Base-by-base conservation (phyloP, 2,113 vertebrate genomes). In the Aythya baeri region DNA sequence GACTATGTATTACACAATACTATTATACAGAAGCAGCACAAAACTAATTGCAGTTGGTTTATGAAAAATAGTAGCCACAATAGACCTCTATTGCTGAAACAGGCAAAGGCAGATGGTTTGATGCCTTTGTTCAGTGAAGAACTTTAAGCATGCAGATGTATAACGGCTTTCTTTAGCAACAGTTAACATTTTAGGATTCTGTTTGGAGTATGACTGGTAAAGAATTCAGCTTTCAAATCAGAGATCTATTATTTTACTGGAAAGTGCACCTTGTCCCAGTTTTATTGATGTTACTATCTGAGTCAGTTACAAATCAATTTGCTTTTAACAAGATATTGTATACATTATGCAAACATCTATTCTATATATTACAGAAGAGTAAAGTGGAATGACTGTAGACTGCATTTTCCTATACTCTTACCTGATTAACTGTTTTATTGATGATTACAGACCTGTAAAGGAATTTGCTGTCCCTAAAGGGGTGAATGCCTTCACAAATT, bases 401-500 rank as follows among this genome's bases (percentile, higher is more conserved):
- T 61, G 3, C 57, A 13, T 77, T 94, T 92, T 84, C 52, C 7
- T 6, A n/a, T 46, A 38, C 71, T 93, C 61, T 73, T 75, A 81
- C 12, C 52, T 58, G 3, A 82, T 79, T 70, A 85, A 41, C 55
- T 74, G 7, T 81, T 59, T 91, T 82, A 34, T 86, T 97, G 63
- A 86, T 72, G 2, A 78, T 97, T 92, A 57, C 93, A 98, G 98
- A 92, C 97, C 97, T 59, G 95, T 98, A 96, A 97, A 95, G 89
- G 97, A 97, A 66, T 98, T 98, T 96, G 97, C 98, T 66, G 95
- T 98, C 57, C 97, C 97, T 52, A 95, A 79, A 95, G 98, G 98
- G 86, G 97, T 98, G 20, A 98, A 98, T 79, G 96, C 95, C 5
- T 98, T 98, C 75, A 96, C 97, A 26, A 98, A 98, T 81, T 98